Conservation (phyloP, 30 jellyfish, hydroid and myxozoan species). For the Hydractinia symbiolongicarpus region DNA sequence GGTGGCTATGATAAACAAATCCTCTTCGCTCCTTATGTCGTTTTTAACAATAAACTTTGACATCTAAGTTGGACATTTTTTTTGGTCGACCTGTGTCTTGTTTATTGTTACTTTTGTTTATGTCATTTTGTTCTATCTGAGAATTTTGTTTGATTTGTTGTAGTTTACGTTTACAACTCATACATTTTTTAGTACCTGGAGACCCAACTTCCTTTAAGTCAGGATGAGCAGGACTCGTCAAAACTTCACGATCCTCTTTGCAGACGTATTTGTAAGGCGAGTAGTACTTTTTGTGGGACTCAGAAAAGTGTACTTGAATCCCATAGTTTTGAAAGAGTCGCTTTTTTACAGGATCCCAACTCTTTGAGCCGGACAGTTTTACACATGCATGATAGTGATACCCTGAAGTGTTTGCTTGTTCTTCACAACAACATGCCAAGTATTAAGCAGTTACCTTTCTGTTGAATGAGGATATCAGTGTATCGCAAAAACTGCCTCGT, state of each 20-base stretch:
- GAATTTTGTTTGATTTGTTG: no score
- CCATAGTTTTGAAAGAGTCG: neutral
- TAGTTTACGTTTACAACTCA: no score
- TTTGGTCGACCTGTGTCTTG: no score
- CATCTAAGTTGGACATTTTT: constrained; percentile 26
- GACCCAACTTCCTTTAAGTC: constrained; percentile 29
- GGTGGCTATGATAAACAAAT: constrained; percentile 39
- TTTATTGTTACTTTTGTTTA: no score
- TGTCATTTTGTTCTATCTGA: no score
- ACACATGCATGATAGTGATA: no score
- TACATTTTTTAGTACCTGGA: constrained; percentile 36
- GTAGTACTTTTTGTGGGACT: constrained; percentile 15
- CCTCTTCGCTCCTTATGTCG: constrained; percentile 21
- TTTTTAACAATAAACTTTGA: constrained; percentile 5
- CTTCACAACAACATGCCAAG: no score
- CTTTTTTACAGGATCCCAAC: neutral
- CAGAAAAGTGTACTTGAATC: neutral
- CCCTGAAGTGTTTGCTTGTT: no score
- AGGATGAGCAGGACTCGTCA: constrained; percentile 37
- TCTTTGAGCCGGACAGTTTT: neutral
- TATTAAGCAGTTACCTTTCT: no score
- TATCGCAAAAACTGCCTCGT: no score
- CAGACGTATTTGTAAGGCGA: constrained; percentile 34
- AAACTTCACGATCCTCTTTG: constrained; percentile 23
- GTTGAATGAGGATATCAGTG: no score